Evolutionary conservation across 2,113 vertebrate genomes (phyloP).

Genomic region (Rallus limicola): DNA sequence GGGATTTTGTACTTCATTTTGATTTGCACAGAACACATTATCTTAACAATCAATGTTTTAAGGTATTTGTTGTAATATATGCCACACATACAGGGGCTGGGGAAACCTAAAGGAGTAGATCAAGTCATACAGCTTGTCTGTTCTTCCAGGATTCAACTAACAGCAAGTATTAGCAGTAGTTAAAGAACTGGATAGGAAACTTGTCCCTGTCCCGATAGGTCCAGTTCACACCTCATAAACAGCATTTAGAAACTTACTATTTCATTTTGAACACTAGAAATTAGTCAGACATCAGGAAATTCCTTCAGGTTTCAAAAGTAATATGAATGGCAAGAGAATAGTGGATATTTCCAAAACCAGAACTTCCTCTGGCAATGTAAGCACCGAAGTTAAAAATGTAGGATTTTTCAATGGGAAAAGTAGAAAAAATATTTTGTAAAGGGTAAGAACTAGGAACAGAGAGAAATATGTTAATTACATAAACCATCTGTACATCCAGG

Average conservation of each 20-base stretch:
- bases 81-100: neutral
- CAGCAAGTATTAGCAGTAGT: neutral
- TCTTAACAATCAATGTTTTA: neutral
- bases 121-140: neutral
- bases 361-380: neutral
- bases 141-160: neutral
- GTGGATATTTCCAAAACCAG: neutral
- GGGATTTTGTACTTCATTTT: neutral
- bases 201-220: neutral
- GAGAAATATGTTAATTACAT: neutral
- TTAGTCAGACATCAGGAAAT: neutral
- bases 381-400: neutral
- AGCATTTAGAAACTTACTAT: neutral
- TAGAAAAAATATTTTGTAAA: neutral
- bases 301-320: neutral
- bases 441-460: neutral
- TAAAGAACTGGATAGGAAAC: neutral
- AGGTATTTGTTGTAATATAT: neutral
- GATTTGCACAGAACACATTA: neutral
- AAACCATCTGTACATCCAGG: neutral
- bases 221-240: neutral
- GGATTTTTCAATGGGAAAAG: neutral
- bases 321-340: neutral
- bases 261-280: neutral
- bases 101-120: neutral